Evolutionary conservation across 2,888 invertebrate species (phyloP).

Genomic region (Sphaerophoria rueppellii): DNA sequence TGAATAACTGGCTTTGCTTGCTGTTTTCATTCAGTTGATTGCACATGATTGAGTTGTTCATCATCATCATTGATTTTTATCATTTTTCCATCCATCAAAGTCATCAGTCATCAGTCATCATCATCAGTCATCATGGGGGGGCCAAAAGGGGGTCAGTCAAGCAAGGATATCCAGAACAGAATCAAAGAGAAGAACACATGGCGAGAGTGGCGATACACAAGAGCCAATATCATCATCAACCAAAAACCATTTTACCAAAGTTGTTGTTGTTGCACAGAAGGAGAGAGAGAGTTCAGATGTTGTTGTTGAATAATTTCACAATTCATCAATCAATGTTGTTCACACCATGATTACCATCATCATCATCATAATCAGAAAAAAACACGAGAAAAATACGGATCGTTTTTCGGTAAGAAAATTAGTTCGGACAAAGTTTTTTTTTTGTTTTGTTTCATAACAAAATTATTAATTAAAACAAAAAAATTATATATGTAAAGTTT

Average conservation of each 20-base stretch:
- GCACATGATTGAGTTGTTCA: constrained; percentile 53
- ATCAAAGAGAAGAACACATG: constrained; percentile 57
- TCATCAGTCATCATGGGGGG: constrained; percentile 20
- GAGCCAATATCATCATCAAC: constrained; percentile 47
- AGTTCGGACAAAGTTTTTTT: constrained; percentile 82
- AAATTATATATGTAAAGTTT: constrained; percentile 46
- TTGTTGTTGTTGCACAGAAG: constrained; percentile 67
- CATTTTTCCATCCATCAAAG: constrained; percentile 52
- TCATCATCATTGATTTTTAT: constrained; percentile 43
- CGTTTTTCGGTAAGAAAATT: constrained; percentile 83
- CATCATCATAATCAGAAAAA: constrained; percentile 82
- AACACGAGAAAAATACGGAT: constrained; percentile 83
- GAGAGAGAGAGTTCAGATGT: constrained; percentile 28
- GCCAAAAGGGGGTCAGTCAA: constrained; percentile 29
- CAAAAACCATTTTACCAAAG: constrained; percentile 62
- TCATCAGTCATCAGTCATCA: constrained; percentile 58
- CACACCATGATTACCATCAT: constrained; percentile 82
- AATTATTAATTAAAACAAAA: constrained; percentile 72
- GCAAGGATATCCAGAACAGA: constrained; percentile 50
- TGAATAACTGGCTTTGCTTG: constrained; percentile 91
- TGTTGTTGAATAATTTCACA: constrained; percentile 70
- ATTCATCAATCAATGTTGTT: constrained; percentile 74
- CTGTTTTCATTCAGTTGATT: constrained; percentile 75
- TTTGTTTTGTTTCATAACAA: constrained; percentile 76
- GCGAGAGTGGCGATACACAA: constrained; percentile 34